phyloP scores from a whole-genome alignment of 1,140 invertebrate genomes.

The Procambarus virginalis region DNA sequence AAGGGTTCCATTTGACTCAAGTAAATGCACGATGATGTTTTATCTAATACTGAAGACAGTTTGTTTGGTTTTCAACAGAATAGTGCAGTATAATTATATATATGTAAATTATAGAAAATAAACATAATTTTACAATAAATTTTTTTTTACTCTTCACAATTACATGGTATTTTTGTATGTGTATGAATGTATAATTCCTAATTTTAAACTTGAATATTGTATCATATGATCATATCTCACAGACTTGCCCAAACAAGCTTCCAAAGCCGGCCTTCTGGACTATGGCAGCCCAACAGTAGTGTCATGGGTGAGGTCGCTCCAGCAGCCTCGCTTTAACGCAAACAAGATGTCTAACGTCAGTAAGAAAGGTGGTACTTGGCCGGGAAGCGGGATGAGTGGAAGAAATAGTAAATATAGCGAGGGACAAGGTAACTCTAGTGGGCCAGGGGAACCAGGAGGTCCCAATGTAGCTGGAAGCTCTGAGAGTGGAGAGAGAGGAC shows the following conservation, averaged over 20 bases:
- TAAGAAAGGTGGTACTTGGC: not conserved
- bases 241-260: slow-evolving; percentile 38
- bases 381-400: not conserved
- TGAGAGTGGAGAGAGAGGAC: not conserved
- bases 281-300: not conserved
- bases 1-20: no score
- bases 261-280: slow-evolving; percentile 19
- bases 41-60: no score
- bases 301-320: slow-evolving; percentile 26
- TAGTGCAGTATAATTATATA: no score
- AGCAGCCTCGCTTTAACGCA: not conserved
- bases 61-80: no score
- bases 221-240: not conserved
- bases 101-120: no score
- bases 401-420: not conserved
- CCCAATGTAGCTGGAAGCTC: not conserved
- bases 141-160: no score
- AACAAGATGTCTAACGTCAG: not conserved
- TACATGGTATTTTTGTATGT: not conserved
- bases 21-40: no score
- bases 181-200: not conserved
- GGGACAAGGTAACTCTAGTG: not conserved
- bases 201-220: not conserved
- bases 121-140: no score
- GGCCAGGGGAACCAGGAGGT: not conserved